Conservation (phyloP, 2,888 invertebrate species). For the Eristalinus sepulchralis region DNA sequence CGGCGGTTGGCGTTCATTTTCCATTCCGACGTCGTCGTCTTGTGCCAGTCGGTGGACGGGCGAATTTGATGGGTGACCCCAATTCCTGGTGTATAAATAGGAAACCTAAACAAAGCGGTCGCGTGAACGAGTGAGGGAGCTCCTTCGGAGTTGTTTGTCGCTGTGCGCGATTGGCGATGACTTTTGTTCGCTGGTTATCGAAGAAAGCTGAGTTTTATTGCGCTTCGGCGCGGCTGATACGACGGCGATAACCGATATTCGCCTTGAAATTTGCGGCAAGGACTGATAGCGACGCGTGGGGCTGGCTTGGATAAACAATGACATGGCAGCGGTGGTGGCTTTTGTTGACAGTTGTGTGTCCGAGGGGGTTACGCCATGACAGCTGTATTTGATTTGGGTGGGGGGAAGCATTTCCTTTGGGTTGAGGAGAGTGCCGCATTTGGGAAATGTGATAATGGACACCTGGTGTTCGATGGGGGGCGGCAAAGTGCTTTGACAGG, state of each 20-base stretch:
- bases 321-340: background rate
- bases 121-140: background rate
- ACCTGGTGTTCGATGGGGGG: background rate
- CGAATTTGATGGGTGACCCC: background rate
- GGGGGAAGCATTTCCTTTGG: background rate
- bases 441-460: background rate
- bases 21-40: background rate
- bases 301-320: background rate
- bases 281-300: background rate
- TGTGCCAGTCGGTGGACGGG: background rate
- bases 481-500: background rate
- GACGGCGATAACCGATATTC: background rate
- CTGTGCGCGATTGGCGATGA: background rate
- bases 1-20: background rate
- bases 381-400: background rate
- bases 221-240: background rate
- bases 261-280: background rate
- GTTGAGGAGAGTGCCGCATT: background rate
- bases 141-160: background rate
- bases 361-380: background rate
- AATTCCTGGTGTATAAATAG: background rate
- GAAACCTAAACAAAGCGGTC: background rate
- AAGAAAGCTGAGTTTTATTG: background rate
- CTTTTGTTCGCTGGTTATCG: background rate
- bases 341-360: background rate